Conservation (phyloP, 2,113 vertebrate genomes). For the Brienomyrus longianalis region DNA sequence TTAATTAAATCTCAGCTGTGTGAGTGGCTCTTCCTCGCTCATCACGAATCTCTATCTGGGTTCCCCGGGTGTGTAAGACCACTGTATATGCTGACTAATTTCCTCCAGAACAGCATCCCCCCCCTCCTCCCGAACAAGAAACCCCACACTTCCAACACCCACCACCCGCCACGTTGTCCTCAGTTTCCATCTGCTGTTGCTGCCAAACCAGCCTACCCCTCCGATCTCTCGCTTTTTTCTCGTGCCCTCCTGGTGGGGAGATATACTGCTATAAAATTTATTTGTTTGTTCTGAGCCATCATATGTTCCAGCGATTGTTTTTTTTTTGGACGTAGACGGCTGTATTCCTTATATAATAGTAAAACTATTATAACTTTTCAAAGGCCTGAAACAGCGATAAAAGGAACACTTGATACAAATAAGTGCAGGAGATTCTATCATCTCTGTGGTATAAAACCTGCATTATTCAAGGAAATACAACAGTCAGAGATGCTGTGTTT, state of each 20-base stretch:
- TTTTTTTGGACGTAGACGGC: not conserved
- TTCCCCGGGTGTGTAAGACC: not conserved
- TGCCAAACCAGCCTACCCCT: conserved; percentile 30
- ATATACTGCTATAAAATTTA: not conserved
- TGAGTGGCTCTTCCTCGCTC: not conserved
- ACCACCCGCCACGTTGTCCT: not conserved
- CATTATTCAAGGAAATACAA: conserved; percentile 1
- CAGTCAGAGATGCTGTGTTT: not conserved
- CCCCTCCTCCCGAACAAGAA: not conserved
- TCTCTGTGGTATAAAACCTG: not conserved
- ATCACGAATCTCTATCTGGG: not conserved
- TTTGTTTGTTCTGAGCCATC: not conserved
- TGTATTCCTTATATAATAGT: not conserved
- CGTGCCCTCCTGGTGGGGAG: not conserved
- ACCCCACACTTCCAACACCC: not conserved
- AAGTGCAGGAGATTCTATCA: not conserved
- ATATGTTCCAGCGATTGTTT: not conserved
- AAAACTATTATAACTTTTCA: not conserved
- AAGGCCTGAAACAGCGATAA: not conserved
- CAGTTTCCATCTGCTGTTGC: conserved; percentile 28
- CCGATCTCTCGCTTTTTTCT: conserved; percentile 11
- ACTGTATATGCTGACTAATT: conserved; percentile 9
- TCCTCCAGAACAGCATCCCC: not conserved
- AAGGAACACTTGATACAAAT: not conserved
- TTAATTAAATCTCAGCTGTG: conserved; percentile 22